Conservation (phyloP, 2,888 invertebrate genomes). For the Harpagoxenus sublaevis region DNA sequence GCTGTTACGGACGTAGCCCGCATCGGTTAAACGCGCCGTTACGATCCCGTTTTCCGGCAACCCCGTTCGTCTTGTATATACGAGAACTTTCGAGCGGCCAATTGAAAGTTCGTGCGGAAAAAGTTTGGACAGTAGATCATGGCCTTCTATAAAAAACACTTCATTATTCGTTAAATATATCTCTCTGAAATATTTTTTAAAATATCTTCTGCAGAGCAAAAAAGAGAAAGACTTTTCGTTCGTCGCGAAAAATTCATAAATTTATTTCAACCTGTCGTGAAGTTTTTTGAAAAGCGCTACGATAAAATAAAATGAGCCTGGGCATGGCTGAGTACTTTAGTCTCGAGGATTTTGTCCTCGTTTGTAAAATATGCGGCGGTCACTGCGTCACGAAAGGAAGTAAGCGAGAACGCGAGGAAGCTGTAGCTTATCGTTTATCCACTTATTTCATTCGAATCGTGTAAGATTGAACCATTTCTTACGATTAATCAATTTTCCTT, state of each 20-base stretch:
- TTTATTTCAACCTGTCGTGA: not conserved
- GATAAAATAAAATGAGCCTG: not conserved
- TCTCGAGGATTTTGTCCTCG: not conserved
- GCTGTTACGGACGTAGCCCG: not conserved
- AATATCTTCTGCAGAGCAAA: not conserved
- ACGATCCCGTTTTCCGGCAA: not conserved
- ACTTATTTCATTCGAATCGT: not conserved
- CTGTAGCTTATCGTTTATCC: not conserved
- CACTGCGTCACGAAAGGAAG: not conserved
- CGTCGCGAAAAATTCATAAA: not conserved
- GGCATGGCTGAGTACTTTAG: not conserved
- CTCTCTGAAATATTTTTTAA: not conserved
- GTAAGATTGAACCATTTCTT: not conserved
- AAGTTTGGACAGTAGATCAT: not conserved
- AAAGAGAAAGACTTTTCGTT: not conserved
- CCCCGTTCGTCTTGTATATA: not conserved
- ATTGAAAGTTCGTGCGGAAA: not conserved
- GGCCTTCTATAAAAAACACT: not conserved
- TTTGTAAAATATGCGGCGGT: slow-evolving; percentile 31
- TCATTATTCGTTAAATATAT: slow-evolving; percentile 3
- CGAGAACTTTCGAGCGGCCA: not conserved
- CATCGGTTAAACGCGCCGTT: slow-evolving; percentile 27
- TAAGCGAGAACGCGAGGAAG: not conserved
- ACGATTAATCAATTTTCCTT: not conserved
- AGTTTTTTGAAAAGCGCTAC: not conserved